These are phyloP conservation scores for Crotalus viridis DNA, from an alignment of 2,113 vertebrate species.

Conservation along the genomic window DNA sequence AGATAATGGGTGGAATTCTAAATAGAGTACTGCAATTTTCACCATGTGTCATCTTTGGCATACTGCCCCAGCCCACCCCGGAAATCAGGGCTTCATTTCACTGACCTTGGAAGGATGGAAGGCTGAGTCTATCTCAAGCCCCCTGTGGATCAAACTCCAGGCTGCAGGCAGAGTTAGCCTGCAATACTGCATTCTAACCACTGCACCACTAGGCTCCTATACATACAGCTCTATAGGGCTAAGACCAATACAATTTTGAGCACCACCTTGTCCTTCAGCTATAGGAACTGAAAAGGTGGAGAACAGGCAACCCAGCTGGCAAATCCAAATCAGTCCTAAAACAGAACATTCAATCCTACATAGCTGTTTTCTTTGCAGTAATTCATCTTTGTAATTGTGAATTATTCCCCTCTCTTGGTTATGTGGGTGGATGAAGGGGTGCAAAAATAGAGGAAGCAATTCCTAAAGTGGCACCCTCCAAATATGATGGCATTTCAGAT, in stretches of 20 bases:
- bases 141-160: not conserved
- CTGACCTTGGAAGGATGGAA: not conserved
- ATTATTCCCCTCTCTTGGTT: not conserved
- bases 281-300: not conserved
- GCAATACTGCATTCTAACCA: not conserved
- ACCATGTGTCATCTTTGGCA: not conserved
- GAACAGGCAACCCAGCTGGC: not conserved
- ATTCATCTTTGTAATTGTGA: not conserved
- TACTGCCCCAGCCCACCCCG: no score
- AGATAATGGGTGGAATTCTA: not conserved
- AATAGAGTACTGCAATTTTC: not conserved
- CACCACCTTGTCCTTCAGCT: not conserved
- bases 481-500: not conserved
- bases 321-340: not conserved
- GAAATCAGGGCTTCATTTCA: no score
- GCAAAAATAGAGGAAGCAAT: not conserved
- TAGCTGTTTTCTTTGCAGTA: not conserved
- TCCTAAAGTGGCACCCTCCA: not conserved
- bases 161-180: not conserved
- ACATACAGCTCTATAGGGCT: not conserved
- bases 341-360: not conserved
- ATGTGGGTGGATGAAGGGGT: not conserved
- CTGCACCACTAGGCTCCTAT: not conserved
- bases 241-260: not conserved
- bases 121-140: not conserved